Percentiles rank a stretch among this genome's conserved stretches.
Conservation (phyloP, 2,113 vertebrate species). For the Brachypodius melanocephalos region DNA sequence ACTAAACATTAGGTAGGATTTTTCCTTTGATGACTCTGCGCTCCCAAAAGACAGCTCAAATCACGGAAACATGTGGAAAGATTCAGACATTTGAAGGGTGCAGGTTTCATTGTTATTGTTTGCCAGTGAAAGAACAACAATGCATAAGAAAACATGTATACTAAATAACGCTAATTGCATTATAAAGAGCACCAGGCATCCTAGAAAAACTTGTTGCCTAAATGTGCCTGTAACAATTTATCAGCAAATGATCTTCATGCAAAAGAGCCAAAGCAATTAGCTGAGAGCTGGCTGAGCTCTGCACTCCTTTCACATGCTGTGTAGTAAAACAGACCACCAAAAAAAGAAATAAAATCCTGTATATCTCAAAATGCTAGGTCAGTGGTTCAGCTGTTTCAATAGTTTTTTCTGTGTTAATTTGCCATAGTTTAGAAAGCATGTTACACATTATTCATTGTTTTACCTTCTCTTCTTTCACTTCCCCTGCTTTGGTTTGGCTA, state of each 20-base stretch:
- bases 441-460: neutral
- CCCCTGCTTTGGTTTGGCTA: neutral
- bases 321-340: neutral
- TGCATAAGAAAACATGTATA: neutral
- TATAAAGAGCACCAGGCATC: conserved; percentile 2
- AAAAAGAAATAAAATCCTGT: neutral
- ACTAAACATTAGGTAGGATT: neutral
- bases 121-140: neutral
- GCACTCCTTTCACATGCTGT: neutral
- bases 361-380: neutral
- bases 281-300: neutral
- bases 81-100: neutral
- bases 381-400: neutral
- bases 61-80: neutral
- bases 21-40: neutral
- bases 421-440: neutral
- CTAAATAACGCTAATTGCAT: conserved; percentile 20
- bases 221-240: conserved; percentile 26
- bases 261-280: conserved; percentile 41
- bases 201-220: conserved; percentile 39
- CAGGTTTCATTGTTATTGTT: neutral
- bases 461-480: neutral
- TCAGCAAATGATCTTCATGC: conserved; percentile 23
- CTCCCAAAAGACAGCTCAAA: neutral
- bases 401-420: neutral